Percentiles rank a stretch among this genome's conserved stretches.
These are phyloP conservation scores for Physella acuta DNA, from an alignment of 1,140 invertebrate genomes.

Conservation along the genomic window DNA sequence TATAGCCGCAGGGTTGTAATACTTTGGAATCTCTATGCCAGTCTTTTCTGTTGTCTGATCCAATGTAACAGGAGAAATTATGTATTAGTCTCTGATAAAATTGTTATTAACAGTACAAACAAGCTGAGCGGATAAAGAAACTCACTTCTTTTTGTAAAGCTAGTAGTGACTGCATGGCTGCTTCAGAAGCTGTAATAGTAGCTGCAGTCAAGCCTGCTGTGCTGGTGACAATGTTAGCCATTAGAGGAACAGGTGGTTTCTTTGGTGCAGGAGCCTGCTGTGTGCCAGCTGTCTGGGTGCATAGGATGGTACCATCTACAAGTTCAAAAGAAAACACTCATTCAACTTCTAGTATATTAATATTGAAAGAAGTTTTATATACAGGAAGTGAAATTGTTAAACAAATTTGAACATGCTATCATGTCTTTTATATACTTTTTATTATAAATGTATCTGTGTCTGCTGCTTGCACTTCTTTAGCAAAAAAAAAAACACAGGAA, in stretches of 20 bases:
- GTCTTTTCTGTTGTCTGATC: slow-evolving; percentile 23
- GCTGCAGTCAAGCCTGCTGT: not conserved
- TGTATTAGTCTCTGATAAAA: not conserved
- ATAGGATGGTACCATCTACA: slow-evolving; percentile 11
- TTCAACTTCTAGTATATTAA: not conserved
- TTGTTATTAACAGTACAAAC: no score
- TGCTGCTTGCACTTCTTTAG: no score
- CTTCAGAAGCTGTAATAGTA: slow-evolving; percentile 10
- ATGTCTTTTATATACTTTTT: no score
- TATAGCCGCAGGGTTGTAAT: slow-evolving; percentile 79
- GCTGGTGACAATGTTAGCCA: not conserved
- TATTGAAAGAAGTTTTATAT: not conserved
- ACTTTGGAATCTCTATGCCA: slow-evolving; percentile 60
- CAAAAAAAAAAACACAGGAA: no score
- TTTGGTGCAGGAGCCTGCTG: slow-evolving; percentile 9
- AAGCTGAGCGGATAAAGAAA: no score
- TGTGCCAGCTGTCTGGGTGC: slow-evolving; percentile 10
- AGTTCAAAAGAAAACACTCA: not conserved
- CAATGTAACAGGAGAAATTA: not conserved
- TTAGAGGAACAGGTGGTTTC: slow-evolving; percentile 11
- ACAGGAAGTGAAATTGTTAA: not conserved
- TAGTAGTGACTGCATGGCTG: slow-evolving; percentile 20
- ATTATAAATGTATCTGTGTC: no score
- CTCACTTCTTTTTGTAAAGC: slow-evolving; percentile 19
- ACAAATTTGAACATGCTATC: no score